phyloP scores from a whole-genome alignment of 1,140 invertebrate species.

The Samia ricini region DNA sequence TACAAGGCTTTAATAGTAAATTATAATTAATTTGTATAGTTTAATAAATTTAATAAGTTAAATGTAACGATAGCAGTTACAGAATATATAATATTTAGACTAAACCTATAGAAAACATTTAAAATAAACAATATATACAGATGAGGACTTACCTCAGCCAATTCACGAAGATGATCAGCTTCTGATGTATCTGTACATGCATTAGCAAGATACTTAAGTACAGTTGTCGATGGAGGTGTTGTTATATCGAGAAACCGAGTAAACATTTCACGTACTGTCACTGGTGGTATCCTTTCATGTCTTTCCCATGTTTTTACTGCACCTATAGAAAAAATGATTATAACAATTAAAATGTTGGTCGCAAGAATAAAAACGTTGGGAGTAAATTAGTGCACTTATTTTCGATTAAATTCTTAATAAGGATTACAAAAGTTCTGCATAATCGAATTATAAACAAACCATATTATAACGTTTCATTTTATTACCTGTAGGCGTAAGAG shows the following conservation, averaged over 20 bases:
- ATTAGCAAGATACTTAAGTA: constrained; percentile 89
- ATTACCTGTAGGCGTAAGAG: constrained; percentile 88
- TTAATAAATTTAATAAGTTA: too few relatives aligned
- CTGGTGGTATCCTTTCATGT: constrained; percentile 89
- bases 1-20: too few relatives aligned
- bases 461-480: neutral
- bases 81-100: too few relatives aligned
- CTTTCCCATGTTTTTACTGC: constrained; percentile 90
- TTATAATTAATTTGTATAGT: too few relatives aligned
- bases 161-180: constrained; percentile 81
- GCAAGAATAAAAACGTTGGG: too few relatives aligned
- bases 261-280: constrained; percentile 87
- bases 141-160: constrained; percentile 83
- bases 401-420: too few relatives aligned
- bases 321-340: constrained; percentile 72
- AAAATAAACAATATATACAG: neutral
- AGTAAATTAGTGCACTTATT: too few relatives aligned
- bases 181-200: constrained; percentile 87
- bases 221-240: constrained; percentile 92
- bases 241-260: constrained; percentile 94
- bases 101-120: too few relatives aligned
- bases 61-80: too few relatives aligned
- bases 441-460: neutral
- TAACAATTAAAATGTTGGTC: neutral
- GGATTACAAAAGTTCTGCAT: neutral